Conservation (phyloP, 2,113 vertebrate species). For the Petrocephalus zakoni region DNA sequence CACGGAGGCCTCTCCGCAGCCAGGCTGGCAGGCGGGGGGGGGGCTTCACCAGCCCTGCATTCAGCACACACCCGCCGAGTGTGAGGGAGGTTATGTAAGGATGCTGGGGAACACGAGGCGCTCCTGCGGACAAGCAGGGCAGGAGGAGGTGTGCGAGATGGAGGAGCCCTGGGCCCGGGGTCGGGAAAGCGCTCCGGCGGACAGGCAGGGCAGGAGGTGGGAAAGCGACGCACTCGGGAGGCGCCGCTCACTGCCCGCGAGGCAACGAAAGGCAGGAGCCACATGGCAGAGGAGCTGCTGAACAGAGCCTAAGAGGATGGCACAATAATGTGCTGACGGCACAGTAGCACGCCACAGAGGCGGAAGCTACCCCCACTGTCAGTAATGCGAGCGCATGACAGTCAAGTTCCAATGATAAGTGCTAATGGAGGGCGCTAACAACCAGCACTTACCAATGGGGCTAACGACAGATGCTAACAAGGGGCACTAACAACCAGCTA, state of each 20-base stretch:
- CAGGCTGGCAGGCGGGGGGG: not conserved
- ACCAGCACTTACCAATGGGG: not conserved
- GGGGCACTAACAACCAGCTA: not conserved
- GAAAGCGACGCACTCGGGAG: not conserved
- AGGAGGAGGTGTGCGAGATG: not conserved
- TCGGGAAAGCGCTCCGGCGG: too few relatives aligned
- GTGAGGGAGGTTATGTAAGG: slow-evolving; percentile 20
- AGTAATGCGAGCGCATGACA: not conserved
- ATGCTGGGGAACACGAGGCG: not conserved
- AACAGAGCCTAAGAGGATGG: too few relatives aligned
- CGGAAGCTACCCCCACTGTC: not conserved
- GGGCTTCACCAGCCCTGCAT: not conserved
- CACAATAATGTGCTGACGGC: not conserved
- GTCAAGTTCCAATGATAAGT: not conserved
- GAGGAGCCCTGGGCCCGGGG: not conserved
- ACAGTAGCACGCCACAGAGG: not conserved
- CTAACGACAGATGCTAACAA: not conserved
- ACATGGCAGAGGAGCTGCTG: not conserved
- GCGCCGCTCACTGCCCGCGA: not conserved
- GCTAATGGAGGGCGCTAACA: not conserved
- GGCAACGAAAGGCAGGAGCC: not conserved
- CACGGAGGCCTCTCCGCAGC: not conserved
- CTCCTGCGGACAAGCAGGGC: not conserved
- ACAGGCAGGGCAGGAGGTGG: too few relatives aligned
- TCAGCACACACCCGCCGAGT: not conserved